Conservation (phyloP, 2,888 invertebrate genomes). For the Andrena bicolor region DNA sequence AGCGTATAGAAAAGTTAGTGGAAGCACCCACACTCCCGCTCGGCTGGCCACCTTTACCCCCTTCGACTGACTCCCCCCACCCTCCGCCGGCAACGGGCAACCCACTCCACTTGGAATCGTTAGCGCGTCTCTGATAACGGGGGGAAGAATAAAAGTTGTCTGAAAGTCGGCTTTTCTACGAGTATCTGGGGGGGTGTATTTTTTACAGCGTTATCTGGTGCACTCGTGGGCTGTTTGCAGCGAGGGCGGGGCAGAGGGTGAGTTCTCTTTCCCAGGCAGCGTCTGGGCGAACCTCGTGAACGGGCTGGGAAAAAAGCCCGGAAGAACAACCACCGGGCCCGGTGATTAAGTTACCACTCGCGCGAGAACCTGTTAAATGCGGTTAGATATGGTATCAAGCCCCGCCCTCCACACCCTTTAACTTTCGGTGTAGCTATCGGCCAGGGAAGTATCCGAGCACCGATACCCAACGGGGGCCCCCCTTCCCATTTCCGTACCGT, state of each 20-base stretch:
- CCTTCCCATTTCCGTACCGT: neutral
- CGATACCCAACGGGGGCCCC: neutral
- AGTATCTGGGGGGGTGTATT: constrained; percentile 74
- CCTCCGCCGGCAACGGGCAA: constrained; percentile 20
- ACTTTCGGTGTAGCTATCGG: constrained; percentile 32
- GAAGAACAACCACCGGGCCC: constrained; percentile 55
- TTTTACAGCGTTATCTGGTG: constrained; percentile 73
- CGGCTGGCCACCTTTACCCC: constrained; percentile 21
- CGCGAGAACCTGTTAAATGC: constrained; percentile 61
- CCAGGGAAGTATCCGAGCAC: constrained; percentile 4
- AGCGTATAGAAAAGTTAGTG: constrained; percentile 70
- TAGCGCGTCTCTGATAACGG: constrained; percentile 75
- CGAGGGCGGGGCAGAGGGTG: constrained; percentile 45
- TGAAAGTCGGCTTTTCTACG: constrained; percentile 69
- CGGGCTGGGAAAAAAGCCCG: constrained; percentile 57
- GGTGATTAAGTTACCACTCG: constrained; percentile 69
- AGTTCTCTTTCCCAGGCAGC: constrained; percentile 52
- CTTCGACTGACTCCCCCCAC: neutral
- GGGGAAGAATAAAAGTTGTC: constrained; percentile 77
- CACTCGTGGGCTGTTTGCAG: constrained; percentile 71
- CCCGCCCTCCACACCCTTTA: neutral
- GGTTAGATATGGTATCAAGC: constrained; percentile 58
- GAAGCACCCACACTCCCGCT: constrained; percentile 40
- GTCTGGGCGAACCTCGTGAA: constrained; percentile 60
- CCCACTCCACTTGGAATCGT: constrained; percentile 69